A percentile compares a stretch with the other conserved stretches of the same genome.
phyloP scores from a whole-genome alignment of 1,140 invertebrate species.

The Lanistes nyassanus region DNA sequence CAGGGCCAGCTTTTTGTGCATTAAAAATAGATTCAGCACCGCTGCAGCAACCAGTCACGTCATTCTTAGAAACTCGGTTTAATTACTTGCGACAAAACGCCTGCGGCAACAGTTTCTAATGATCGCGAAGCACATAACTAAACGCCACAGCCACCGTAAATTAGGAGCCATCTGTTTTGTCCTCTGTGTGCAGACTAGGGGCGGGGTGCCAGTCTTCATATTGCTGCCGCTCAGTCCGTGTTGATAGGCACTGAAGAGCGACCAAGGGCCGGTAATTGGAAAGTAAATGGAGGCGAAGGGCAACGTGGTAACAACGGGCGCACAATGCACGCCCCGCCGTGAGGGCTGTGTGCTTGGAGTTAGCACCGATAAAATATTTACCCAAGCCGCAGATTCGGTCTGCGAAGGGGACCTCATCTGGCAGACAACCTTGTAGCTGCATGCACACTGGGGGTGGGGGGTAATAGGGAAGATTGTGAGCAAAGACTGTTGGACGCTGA shows the following conservation, averaged over 20 bases:
- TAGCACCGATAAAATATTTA: constrained; percentile 11
- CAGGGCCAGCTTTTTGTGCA: too few species aligned
- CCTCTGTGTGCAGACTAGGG: too few species aligned
- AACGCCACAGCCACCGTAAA: too few species aligned
- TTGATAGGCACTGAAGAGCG: background rate
- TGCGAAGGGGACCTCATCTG: background rate
- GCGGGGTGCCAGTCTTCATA: too few species aligned
- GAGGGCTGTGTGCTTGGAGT: background rate
- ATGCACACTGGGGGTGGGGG: background rate
- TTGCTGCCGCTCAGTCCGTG: too few species aligned
- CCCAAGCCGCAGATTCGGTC: background rate
- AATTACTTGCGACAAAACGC: too few species aligned
- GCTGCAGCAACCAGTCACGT: too few species aligned
- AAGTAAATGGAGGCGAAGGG: constrained; percentile 4
- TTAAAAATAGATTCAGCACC: too few species aligned
- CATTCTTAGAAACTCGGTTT: too few species aligned
- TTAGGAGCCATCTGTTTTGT: too few species aligned
- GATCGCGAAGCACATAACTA: too few species aligned
- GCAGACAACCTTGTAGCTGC: background rate
- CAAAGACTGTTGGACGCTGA: background rate
- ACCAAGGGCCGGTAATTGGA: constrained; percentile 6
- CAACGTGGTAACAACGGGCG: background rate
- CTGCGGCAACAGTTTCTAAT: too few species aligned
- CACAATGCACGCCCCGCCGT: background rate
- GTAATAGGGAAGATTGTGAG: background rate